Percentiles rank a stretch among this genome's conserved stretches.
Evolutionary conservation across 2,888 invertebrate species (phyloP).

Genomic region (Entomobrya multifasciata): DNA sequence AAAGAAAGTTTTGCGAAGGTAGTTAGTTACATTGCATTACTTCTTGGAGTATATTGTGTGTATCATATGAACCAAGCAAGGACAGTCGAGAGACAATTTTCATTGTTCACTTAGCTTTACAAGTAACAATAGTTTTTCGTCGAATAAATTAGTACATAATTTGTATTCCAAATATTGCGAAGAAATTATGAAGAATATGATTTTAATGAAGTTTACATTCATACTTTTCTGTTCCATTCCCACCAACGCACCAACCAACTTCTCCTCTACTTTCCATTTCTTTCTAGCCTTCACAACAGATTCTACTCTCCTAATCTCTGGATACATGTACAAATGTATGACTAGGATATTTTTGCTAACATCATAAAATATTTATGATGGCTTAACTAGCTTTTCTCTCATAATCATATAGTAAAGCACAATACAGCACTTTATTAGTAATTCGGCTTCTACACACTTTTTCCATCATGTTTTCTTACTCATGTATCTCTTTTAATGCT

Average conservation of each 20-base stretch:
- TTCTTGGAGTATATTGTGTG: too few relatives aligned
- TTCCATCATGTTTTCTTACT: too few relatives aligned
- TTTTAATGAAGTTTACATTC: slow-evolving; percentile 59
- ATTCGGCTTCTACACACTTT: slow-evolving; percentile 1
- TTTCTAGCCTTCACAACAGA: neutral
- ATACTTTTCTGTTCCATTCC: slow-evolving; percentile 7
- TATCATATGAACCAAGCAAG: too few relatives aligned
- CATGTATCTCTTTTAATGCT: too few relatives aligned
- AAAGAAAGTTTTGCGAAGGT: too few relatives aligned
- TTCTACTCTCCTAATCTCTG: too few relatives aligned
- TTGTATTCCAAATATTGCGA: slow-evolving; percentile 27
- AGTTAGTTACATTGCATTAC: too few relatives aligned
- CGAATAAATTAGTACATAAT: slow-evolving; percentile 29
- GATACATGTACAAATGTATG: too few relatives aligned
- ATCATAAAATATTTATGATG: slow-evolving; percentile 59
- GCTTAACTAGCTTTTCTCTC: slow-evolving; percentile 36
- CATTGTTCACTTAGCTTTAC: too few relatives aligned
- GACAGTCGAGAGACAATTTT: too few relatives aligned
- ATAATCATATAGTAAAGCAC: slow-evolving; percentile 17
- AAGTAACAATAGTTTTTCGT: neutral
- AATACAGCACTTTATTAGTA: slow-evolving; percentile 29
- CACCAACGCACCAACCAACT: neutral
- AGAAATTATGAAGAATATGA: slow-evolving; percentile 59
- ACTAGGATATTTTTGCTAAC: too few relatives aligned
- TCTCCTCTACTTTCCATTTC: neutral